These are phyloP conservation scores for Melangyna quadrimaculata DNA, from an alignment of 2,888 invertebrate genomes.

Conservation along the genomic window DNA sequence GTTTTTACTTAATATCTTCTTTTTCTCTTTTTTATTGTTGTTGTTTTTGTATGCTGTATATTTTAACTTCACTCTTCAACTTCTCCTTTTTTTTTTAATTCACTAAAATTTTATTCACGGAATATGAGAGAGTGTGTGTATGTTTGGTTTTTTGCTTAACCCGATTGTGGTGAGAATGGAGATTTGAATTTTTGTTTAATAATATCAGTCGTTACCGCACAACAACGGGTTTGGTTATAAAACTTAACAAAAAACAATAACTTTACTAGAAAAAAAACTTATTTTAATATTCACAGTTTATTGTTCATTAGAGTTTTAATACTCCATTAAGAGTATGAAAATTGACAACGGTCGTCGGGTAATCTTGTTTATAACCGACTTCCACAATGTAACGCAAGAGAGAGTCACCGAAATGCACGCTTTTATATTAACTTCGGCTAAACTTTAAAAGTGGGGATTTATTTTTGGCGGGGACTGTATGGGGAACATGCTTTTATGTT, in stretches of 20 bases:
- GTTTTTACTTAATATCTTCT: conserved; percentile 47
- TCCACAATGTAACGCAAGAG: conserved; percentile 75
- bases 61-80: conserved; percentile 40
- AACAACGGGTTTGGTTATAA: conserved; percentile 38
- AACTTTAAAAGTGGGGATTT: conserved; percentile 70
- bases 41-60: neutral
- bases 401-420: conserved; percentile 75
- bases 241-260: conserved; percentile 20
- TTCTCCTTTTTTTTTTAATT: conserved; percentile 25
- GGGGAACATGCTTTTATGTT: conserved; percentile 20
- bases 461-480: conserved; percentile 67
- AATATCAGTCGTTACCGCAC: conserved; percentile 67
- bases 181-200: conserved; percentile 48
- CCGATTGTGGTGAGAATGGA: conserved; percentile 51
- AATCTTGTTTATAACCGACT: conserved; percentile 74
- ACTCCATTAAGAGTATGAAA: conserved; percentile 32
- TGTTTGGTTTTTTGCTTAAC: conserved; percentile 8
- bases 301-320: conserved; percentile 21
- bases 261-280: conserved; percentile 24
- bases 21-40: conserved; percentile 39
- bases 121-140: conserved; percentile 30
- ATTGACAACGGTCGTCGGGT: conserved; percentile 73
- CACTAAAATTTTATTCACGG: conserved; percentile 44
- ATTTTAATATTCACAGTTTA: conserved; percentile 33
- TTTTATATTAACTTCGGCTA: conserved; percentile 75